phyloP scores from a whole-genome alignment of 2,113 vertebrate species.

The Desmodus rotundus region DNA sequence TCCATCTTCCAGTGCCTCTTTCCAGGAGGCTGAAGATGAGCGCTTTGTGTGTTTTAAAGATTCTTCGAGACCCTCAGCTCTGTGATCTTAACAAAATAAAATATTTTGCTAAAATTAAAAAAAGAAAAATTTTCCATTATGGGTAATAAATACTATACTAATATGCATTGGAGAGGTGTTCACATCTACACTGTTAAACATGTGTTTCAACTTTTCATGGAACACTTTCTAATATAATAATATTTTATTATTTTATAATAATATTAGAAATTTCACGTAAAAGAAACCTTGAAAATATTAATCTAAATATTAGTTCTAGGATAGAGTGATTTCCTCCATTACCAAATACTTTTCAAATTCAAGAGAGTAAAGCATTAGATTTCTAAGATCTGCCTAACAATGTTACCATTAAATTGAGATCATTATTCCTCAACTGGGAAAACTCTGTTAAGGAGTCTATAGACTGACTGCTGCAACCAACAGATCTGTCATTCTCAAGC shows the following conservation, averaged over 20 bases:
- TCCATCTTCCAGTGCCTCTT: not conserved
- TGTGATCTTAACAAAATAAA: not conserved
- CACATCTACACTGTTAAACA: not conserved
- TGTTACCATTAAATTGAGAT: not conserved
- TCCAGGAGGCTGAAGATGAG: not conserved
- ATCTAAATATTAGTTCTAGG: not conserved
- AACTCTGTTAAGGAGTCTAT: not conserved
- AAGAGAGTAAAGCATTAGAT: not conserved
- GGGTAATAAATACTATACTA: not conserved
- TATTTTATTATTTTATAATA: not conserved
- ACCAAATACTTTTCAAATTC: not conserved
- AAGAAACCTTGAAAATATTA: not conserved
- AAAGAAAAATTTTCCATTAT: not conserved
- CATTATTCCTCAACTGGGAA: not conserved
- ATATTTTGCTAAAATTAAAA: not conserved
- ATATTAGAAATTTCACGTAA: not conserved
- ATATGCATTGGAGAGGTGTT: not conserved
- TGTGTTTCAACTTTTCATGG: not conserved
- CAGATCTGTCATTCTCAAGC: not conserved
- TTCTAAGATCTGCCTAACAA: not conserved
- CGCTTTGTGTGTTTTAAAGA: not conserved
- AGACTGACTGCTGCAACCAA: not conserved
- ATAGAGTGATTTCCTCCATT: not conserved
- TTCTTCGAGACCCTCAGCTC: not conserved
- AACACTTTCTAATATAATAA: not conserved